A percentile compares a stretch with the other conserved stretches of the same genome.
phyloP scores from a whole-genome alignment of 2,888 invertebrate species.

The Synanthedon formicaeformis region DNA sequence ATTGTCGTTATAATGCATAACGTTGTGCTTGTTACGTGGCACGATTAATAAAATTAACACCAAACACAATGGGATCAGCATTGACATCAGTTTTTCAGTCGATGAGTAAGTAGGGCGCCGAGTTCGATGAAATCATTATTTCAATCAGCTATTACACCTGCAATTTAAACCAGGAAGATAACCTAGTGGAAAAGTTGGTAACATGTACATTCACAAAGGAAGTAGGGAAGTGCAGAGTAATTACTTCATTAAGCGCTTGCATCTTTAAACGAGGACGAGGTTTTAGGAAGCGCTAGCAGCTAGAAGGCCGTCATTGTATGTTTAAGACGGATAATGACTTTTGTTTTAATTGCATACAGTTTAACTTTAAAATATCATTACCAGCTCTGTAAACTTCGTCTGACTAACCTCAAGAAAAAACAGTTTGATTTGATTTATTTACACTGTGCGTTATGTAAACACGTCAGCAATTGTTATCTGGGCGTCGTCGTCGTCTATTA shows the following conservation, averaged over 20 bases:
- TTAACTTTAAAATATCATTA: too few species aligned
- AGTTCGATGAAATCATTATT: neutral
- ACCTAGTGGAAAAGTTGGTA: neutral
- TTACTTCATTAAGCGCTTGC: neutral
- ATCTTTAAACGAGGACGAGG: constrained; percentile 6
- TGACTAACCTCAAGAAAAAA: too few species aligned
- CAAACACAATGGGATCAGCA: constrained; percentile 2
- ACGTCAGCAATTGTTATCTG: too few species aligned
- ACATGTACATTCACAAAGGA: neutral
- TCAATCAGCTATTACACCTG: neutral
- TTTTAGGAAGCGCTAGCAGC: neutral
- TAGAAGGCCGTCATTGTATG: too few species aligned
- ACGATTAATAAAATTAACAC: neutral
- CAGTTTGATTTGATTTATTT: too few species aligned
- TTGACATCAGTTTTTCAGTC: constrained; percentile 6
- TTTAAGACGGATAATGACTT: too few species aligned
- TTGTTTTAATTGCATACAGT: too few species aligned
- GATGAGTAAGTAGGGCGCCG: constrained; percentile 6
- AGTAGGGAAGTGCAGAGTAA: neutral
- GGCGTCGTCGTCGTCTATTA: too few species aligned
- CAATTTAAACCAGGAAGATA: neutral
- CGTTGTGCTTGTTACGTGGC: too few species aligned
- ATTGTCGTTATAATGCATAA: neutral
- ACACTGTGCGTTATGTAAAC: too few species aligned
- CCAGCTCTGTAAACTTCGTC: too few species aligned